Base-by-base conservation (phyloP, 2,113 vertebrate species). In the Panthera uncia region DNA sequence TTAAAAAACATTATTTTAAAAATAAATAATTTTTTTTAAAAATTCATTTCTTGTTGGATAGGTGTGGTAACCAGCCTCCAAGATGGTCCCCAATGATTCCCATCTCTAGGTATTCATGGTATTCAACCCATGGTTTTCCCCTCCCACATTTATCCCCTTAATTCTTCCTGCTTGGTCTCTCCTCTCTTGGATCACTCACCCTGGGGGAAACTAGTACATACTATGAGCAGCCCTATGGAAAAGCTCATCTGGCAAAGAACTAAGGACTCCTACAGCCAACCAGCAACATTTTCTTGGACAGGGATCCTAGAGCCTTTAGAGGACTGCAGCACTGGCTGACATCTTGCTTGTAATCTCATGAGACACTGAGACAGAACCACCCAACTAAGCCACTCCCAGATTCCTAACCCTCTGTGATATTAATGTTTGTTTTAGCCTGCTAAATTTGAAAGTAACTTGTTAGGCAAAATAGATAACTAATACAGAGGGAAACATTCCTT, bases 381-480 rank as follows among this genome's bases (percentile, higher is more conserved):
- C 80, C 41, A 91, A 41, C 33, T 84, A 94, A 90, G 63, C 61
- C 61, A 96, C 38, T 84, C 71, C 50, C 29, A 33, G 38, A 94
- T 65, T 90, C 63, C 50, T 92, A 69, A 95, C 16, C 73, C 81
- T 21, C 4, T 31, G 15, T 66, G 81, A 86, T 45, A 96, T 61
- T 74, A 89, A 36, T 48, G 33, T 41, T 65, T 91, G 25, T 88
- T 69, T 52, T 8, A 89, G 85, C 19, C 27, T 89, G 29, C 33
- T 66, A 68, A 69, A 83, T 78, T 69, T 61, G n/a, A 16, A 2
- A 15, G 10, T 86, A 86, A 78, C 78, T n/a, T 94, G 48, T 84
- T 78, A 93, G 12, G 36, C 66, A 96, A 71, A 93, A 79, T 1
- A 80, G 80, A 10, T 68, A 71, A 76, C 29, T 55, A 90, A 57